Evolutionary conservation across 1,140 invertebrate species (phyloP).

Genomic region (Andricus grossulariae): DNA sequence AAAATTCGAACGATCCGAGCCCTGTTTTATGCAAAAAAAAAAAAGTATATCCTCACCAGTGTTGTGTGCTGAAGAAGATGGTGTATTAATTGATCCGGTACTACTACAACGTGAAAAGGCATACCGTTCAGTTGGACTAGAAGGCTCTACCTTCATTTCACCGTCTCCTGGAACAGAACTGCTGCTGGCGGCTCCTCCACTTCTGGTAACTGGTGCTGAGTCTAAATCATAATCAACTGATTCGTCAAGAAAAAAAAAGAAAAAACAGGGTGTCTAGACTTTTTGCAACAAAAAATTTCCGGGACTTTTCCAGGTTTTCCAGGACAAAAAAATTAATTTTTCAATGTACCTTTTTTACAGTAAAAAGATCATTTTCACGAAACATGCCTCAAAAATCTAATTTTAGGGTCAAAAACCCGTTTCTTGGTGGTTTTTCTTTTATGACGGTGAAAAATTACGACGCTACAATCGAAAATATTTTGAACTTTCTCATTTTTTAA

Average conservation of each 20-base stretch:
- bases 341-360: too few relatives aligned
- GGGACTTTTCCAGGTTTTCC: too few relatives aligned
- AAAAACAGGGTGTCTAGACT: not conserved
- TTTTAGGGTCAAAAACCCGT: too few relatives aligned
- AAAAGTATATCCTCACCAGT: constrained; percentile 78
- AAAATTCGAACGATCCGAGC: not conserved
- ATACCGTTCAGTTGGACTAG: constrained; percentile 81
- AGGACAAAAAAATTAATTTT: too few relatives aligned
- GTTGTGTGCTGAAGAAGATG: constrained; percentile 91
- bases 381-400: too few relatives aligned
- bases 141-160: constrained; percentile 80
- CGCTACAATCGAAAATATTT: too few relatives aligned
- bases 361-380: too few relatives aligned
- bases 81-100: constrained; percentile 88
- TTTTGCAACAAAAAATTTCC: too few relatives aligned
- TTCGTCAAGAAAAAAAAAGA: not conserved
- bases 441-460: too few relatives aligned
- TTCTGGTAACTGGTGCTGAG: not conserved
- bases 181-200: constrained; percentile 19
- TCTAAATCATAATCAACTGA: not conserved
- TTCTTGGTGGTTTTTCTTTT: too few relatives aligned
- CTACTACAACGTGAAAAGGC: constrained; percentile 89
- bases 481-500: too few relatives aligned
- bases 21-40: not conserved
- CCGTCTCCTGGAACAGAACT: constrained; percentile 56